Evolutionary conservation across 2,797 vertebrate genomes (phyloP).

Genomic region (Acipenser ruthenus): DNA sequence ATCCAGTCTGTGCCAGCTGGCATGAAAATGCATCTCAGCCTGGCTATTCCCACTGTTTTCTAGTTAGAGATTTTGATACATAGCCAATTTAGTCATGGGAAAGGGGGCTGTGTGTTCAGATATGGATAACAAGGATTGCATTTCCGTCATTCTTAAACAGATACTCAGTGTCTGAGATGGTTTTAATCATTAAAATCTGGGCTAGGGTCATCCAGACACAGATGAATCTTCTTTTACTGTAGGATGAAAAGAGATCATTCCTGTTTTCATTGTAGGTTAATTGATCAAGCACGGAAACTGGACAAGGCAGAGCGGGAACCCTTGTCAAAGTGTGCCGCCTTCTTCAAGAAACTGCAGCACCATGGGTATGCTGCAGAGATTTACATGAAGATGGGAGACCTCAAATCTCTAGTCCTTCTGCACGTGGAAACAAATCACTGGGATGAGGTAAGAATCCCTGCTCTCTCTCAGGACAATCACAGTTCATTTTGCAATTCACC

Average conservation of each 20-base stretch:
- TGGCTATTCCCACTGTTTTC: constrained; percentile 7
- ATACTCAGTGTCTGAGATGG: constrained; percentile 22
- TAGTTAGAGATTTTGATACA: constrained; percentile 8
- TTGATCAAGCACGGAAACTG: constrained; percentile 87
- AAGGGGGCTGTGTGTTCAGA: constrained; percentile 18
- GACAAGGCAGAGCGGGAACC: constrained; percentile 92
- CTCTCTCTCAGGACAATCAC: not conserved
- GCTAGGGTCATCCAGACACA: not conserved
- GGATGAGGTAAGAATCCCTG: constrained; percentile 72
- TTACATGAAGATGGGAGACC: constrained; percentile 90
- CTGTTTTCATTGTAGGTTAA: constrained; percentile 61
- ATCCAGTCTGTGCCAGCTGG: constrained; percentile 1
- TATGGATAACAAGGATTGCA: constrained; percentile 23
- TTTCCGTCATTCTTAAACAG: constrained; percentile 21
- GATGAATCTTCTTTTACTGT: not conserved
- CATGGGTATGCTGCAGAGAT: constrained; percentile 90
- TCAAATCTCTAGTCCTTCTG: constrained; percentile 79
- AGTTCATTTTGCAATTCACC: not conserved
- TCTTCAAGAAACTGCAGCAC: constrained; percentile 83
- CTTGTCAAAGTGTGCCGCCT: constrained; percentile 76
- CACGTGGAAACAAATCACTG: constrained; percentile 84
- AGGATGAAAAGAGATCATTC: not conserved
- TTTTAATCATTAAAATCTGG: constrained; percentile 8
- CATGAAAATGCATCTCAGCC: constrained; percentile 1
- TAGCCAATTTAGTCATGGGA: constrained; percentile 24